phyloP scores from a whole-genome alignment of 2,797 vertebrate species.

The Harpagifer antarcticus region DNA sequence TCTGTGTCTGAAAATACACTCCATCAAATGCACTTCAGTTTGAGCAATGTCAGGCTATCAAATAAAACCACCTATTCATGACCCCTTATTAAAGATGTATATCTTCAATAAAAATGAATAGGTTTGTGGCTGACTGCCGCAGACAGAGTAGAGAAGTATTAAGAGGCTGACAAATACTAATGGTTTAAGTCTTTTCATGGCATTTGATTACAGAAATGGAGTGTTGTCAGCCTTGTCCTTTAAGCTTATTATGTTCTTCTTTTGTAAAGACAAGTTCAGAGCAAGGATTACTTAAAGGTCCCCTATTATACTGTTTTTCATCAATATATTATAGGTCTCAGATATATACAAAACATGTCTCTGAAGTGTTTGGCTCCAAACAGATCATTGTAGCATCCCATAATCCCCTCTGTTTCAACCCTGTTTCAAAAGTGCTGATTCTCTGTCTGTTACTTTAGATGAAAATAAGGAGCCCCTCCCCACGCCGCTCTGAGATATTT shows the following conservation, averaged over 20 bases:
- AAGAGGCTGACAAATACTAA: background rate
- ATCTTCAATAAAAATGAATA: slow-evolving; percentile 18
- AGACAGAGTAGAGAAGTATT: background rate
- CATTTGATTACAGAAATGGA: background rate
- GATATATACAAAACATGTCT: too few species aligned
- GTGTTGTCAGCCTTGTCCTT: background rate
- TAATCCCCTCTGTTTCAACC: too few species aligned
- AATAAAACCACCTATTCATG: slow-evolving; percentile 16
- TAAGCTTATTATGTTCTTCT: background rate
- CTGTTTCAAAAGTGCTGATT: too few species aligned
- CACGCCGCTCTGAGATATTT: too few species aligned
- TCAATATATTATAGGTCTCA: too few species aligned
- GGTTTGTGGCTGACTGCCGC: background rate
- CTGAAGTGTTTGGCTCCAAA: too few species aligned
- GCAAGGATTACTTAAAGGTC: background rate
- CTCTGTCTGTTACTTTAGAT: too few species aligned
- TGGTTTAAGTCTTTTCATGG: background rate
- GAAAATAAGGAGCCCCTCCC: too few species aligned
- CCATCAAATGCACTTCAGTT: slow-evolving; percentile 14
- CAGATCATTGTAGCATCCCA: too few species aligned
- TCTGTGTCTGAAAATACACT: slow-evolving; percentile 6
- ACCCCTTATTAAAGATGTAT: slow-evolving; percentile 44
- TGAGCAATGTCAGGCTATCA: slow-evolving; percentile 25
- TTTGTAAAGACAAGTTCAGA: background rate
- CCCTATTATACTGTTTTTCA: too few species aligned